Evolutionary conservation across 2,888 invertebrate genomes (phyloP), one percentile per base, ranked within the genome.

Genomic region (Melanargia galathea): DNA sequence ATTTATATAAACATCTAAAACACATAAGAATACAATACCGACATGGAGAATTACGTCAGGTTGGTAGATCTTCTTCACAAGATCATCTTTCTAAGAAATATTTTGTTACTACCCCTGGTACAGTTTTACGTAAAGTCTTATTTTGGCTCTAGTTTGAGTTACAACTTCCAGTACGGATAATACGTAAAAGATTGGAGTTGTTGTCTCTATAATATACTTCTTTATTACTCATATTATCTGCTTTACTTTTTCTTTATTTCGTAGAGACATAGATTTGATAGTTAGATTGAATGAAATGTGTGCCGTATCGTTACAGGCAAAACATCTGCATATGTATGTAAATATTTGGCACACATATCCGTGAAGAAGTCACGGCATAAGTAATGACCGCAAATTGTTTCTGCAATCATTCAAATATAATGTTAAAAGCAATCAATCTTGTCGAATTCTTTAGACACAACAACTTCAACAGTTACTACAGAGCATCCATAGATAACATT

Each of bases 1-100:
- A 77, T 75, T 71, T 64, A 73, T 71, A 67, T 62, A 71, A 70
- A 72, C 65, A 64, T 65, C 67, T 65, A 65, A 63, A 62, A 69
- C 65, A 69, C 65, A 68, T 72, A 68, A 74, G 71, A 72, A 71
- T 16, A 55, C 22, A 55, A 55, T 48, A 30, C 6, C 22, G 33
- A 58, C n/a, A 6, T 1, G 46, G 24, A 58, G 38, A 30, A 58
- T 58, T 58, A 10, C 35, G 48, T 24, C 35, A 48, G n/a, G 33
- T 58, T 20, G 11, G 18, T 20, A n/a, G n/a, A 1, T 24, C n/a
- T n/a, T n/a, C n/a, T n/a, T n/a, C n/a, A 51, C 11, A 8, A 45
- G 7, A 43, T 16, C 6, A 16, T 18, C 16, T 40, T 40, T 43
- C 16, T 43, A 43, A 16, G 2, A 11, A 43, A 45, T 18, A 57